A percentile compares a stretch with the other conserved stretches of the same genome.
Conservation (phyloP, 2,888 invertebrate genomes). For the Cabera pusaria region DNA sequence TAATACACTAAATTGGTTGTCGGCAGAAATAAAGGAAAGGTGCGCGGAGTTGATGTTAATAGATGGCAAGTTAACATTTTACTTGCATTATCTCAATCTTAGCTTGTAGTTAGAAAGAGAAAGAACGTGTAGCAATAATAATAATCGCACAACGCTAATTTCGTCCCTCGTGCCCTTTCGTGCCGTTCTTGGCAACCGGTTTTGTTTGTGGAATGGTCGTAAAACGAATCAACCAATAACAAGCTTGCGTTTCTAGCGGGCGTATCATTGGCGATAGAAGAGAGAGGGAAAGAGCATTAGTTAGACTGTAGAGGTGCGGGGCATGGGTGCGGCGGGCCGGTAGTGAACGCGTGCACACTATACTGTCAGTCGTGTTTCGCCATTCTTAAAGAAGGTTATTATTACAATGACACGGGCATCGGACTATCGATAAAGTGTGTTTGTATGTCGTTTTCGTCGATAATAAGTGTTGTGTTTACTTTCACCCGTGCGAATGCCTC, state of each 20-base stretch:
- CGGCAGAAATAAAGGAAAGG: slow-evolving; percentile 5
- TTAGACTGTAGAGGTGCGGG: slow-evolving; percentile 55
- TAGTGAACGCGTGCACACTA: slow-evolving; percentile 48
- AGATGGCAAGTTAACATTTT: slow-evolving; percentile 34
- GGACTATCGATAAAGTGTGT: slow-evolving; percentile 83
- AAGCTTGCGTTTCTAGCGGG: slow-evolving; percentile 51
- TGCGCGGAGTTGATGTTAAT: slow-evolving; percentile 8
- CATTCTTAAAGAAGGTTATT: slow-evolving; percentile 78
- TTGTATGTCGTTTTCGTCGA: slow-evolving; percentile 83
- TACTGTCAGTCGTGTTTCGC: slow-evolving; percentile 78
- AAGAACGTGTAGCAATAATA: slow-evolving; percentile 58
- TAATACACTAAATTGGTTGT: not conserved
- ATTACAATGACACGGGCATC: slow-evolving; percentile 76
- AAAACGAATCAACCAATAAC: slow-evolving; percentile 65
- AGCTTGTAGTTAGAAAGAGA: slow-evolving; percentile 46
- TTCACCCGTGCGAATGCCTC: slow-evolving; percentile 83
- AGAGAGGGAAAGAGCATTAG: slow-evolving; percentile 45
- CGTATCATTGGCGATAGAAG: slow-evolving; percentile 73
- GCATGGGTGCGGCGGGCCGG: slow-evolving; percentile 63
- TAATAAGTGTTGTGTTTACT: slow-evolving; percentile 83
- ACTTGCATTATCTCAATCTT: slow-evolving; percentile 37
- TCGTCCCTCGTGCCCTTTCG: slow-evolving; percentile 77
- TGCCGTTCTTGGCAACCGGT: slow-evolving; percentile 75
- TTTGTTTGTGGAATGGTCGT: slow-evolving; percentile 77
- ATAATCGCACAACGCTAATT: slow-evolving; percentile 65